phyloP scores from a whole-genome alignment of 2,888 invertebrate genomes.

The Protophormia terraenovae region DNA sequence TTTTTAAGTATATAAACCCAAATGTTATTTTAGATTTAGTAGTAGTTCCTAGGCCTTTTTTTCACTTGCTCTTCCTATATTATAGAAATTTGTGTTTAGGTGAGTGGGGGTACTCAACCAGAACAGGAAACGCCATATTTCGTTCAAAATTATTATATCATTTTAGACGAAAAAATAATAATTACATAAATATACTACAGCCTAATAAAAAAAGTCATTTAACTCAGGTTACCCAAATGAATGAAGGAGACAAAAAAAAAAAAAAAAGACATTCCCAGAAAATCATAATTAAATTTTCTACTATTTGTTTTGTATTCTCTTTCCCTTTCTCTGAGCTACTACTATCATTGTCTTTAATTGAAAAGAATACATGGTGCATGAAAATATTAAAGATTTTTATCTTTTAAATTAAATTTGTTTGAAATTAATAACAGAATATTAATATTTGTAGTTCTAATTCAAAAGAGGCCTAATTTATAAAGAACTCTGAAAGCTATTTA shows the following conservation, averaged over 20 bases:
- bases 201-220: not conserved
- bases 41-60: not conserved
- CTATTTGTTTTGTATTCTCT: not conserved
- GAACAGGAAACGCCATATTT: conserved; percentile 40
- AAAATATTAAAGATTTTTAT: not conserved
- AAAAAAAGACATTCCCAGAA: not conserved
- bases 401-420: not conserved
- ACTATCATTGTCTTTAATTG: conserved; percentile 3
- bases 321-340: not conserved
- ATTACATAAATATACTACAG: not conserved
- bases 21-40: not conserved
- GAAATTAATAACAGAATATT: not conserved
- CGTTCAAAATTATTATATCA: conserved; percentile 16
- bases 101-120: not conserved
- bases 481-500: not conserved
- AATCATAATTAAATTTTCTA: conserved; percentile 48
- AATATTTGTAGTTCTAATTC: too few species aligned
- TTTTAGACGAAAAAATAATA: not conserved
- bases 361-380: not conserved
- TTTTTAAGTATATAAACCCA: not conserved
- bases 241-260: too few species aligned
- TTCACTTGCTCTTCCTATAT: not conserved
- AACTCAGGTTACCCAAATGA: not conserved
- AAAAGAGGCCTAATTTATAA: not conserved
- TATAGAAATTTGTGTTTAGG: not conserved